phyloP scores from a whole-genome alignment of 2,797 vertebrate species.

The Luscinia luscinia region DNA sequence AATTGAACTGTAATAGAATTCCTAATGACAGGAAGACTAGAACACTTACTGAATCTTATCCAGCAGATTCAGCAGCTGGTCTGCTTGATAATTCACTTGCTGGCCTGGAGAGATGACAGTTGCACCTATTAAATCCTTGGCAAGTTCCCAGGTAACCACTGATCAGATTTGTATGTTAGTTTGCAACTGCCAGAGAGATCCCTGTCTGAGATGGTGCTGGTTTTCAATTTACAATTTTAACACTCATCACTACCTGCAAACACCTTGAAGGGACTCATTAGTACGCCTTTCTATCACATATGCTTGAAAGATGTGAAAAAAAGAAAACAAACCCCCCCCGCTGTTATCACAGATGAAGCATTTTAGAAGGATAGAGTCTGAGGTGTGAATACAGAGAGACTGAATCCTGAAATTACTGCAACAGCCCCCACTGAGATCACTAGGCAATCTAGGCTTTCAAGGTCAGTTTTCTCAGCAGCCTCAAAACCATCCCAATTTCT shows the following conservation, averaged over 20 bases:
- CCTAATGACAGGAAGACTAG: not conserved
- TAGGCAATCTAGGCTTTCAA: not conserved
- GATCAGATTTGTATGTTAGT: not conserved
- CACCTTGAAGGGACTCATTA: not conserved
- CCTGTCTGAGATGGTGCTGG: not conserved
- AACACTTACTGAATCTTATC: not conserved
- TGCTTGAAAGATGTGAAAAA: not conserved
- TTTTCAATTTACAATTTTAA: not conserved
- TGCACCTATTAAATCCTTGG: not conserved
- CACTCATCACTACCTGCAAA: not conserved
- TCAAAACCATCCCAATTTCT: not conserved
- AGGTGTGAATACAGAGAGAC: not conserved
- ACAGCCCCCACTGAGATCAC: not conserved
- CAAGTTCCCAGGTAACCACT: not conserved
- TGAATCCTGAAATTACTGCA: not conserved
- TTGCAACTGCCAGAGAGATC: not conserved
- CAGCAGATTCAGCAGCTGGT: not conserved
- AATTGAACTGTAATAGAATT: not conserved
- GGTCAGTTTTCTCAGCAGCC: not conserved
- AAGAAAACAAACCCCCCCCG: not conserved
- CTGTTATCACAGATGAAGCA: not conserved
- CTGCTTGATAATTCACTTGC: not conserved
- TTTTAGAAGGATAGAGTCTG: not conserved
- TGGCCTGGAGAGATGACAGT: not conserved
- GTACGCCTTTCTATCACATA: not conserved